Evolutionary conservation across 2,113 vertebrate species (phyloP).

Genomic region (Paraplagusia blochii): DNA sequence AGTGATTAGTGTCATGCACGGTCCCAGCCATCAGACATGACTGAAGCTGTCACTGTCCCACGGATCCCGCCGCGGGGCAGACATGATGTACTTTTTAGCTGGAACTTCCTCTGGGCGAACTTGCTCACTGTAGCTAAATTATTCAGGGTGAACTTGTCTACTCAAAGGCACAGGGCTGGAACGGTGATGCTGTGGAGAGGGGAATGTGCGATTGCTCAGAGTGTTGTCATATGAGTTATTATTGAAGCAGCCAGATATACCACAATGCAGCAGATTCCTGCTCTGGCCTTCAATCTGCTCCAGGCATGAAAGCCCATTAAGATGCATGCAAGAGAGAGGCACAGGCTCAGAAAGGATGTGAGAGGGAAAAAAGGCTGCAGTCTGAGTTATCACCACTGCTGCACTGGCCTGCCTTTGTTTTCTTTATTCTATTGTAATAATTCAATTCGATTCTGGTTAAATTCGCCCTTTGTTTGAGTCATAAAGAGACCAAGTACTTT

Average conservation of each 20-base stretch:
- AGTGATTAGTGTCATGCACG: conserved; percentile 44
- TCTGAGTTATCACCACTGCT: conserved; percentile 31
- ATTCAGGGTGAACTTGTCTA: conserved; percentile 56
- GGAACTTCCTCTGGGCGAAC: conserved; percentile 43
- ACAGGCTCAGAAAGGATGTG: conserved; percentile 40
- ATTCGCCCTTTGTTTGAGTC: background rate
- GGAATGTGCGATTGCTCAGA: conserved; percentile 50
- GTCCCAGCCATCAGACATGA: conserved; percentile 41
- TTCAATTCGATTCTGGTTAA: conserved; percentile 22
- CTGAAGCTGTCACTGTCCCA: conserved; percentile 44
- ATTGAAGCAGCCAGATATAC: conserved; percentile 55
- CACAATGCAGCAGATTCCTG: conserved; percentile 41
- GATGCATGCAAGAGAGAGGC: conserved; percentile 39
- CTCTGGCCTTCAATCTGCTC: conserved; percentile 52
- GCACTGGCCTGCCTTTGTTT: conserved; percentile 32
- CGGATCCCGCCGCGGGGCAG: conserved; percentile 28
- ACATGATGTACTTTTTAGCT: conserved; percentile 46
- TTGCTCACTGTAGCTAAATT: conserved; percentile 49
- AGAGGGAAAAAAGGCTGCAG: conserved; percentile 21
- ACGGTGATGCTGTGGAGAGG: conserved; percentile 52
- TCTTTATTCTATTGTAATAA: conserved; percentile 46
- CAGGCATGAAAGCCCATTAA: conserved; percentile 63
- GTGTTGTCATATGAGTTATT: conserved; percentile 61
- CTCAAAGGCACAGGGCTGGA: conserved; percentile 49
- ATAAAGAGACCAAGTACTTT: conserved; percentile 10